These are phyloP conservation scores for Callimorpha dominula DNA, from an alignment of 2,888 invertebrate genomes.

Conservation along the genomic window DNA sequence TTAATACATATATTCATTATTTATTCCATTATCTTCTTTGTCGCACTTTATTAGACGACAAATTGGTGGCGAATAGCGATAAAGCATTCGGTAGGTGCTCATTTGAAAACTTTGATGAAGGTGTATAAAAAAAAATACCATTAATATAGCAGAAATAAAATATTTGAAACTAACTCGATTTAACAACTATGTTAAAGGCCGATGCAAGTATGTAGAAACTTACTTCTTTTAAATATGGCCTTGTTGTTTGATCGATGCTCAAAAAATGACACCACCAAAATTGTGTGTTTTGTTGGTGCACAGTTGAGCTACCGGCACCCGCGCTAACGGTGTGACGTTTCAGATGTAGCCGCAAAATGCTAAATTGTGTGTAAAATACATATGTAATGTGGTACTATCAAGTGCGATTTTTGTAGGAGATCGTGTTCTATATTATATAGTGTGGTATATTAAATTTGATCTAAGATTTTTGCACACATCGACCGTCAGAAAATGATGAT, in stretches of 20 bases:
- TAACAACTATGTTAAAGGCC: background rate
- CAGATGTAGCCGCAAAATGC: too few species aligned
- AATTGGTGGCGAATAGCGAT: conserved; percentile 40
- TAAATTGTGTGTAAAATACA: too few species aligned
- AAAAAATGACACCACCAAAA: too few species aligned
- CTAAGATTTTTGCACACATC: too few species aligned
- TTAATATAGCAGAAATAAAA: background rate
- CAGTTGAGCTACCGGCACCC: too few species aligned
- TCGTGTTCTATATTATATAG: too few species aligned
- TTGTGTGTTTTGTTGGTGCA: too few species aligned
- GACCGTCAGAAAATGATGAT: background rate
- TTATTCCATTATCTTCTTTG: conserved; percentile 25
- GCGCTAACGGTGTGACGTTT: too few species aligned
- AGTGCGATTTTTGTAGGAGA: too few species aligned
- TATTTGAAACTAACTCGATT: background rate
- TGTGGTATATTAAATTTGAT: too few species aligned
- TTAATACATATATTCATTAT: conserved; percentile 32
- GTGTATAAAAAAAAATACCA: conserved; percentile 5
- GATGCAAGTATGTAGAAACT: background rate
- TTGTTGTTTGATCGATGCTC: too few species aligned
- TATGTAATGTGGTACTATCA: too few species aligned
- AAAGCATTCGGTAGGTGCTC: conserved; percentile 23
- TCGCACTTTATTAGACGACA: conserved; percentile 48
- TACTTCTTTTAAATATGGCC: background rate
- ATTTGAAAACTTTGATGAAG: conserved; percentile 17